Evolutionary conservation across 2,888 invertebrate species (phyloP), one percentile per base, ranked within the genome.

Genomic region (Sarcophaga subvicina): DNA sequence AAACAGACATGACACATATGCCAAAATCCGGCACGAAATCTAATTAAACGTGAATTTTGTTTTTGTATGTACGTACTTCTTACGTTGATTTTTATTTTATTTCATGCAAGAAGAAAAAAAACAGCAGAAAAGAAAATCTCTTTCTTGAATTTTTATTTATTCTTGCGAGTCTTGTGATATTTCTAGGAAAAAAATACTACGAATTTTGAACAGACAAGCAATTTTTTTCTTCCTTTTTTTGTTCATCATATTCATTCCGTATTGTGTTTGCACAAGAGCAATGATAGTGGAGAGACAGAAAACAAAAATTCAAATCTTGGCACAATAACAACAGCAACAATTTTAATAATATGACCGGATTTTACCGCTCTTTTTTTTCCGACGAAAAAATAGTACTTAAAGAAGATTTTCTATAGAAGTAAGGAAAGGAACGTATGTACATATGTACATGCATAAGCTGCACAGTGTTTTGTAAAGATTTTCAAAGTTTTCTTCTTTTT

Each of bases 11-110:
- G 82, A 79, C 79, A 79, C 82, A 82, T 79, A 71, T 82, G 82
- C 82, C 85, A 82, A 86, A 82, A 82, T 79, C 75, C 79, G 79
- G 73, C 85, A 82, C 75, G 85, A 86, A 79, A 82, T 82, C 82
- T 86, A 82, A 86, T 86, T 86, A 86, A 82, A 86, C 75, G 85
- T 82, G 85, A 81, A 85, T 82, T 79, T 82, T 73, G 12, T 64
- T 70, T 37, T 37, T 37, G 1, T 37, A 0, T 37, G 37, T 54
- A 22, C 22, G 17, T 17, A 54, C 54, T 54, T 54, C 82, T 81
- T 75, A 64, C 67, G 59, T 81, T 78, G 62, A 77, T 73, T 47
- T 59, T 59, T 37, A 59, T n/a, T 70, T 81, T 81, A 22, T 47
- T 70, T 45, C 8, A 11, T 67, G 1, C n/a, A 67, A 37, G 10